Evolutionary conservation across 2,113 vertebrate genomes (phyloP), one percentile per base, ranked within the genome.

Genomic region (Leucosticte australis): DNA sequence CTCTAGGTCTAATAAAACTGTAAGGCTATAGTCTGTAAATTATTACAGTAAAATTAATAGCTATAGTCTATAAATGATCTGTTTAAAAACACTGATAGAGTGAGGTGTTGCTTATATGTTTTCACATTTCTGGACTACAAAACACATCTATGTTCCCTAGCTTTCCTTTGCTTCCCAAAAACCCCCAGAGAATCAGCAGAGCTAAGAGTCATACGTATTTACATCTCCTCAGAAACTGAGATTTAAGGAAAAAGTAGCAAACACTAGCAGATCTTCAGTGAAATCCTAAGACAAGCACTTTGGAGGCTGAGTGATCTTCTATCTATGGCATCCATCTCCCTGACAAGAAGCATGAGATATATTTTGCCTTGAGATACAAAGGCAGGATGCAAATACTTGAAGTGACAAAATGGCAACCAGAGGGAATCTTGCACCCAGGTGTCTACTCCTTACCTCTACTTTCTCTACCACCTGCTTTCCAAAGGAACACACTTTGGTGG

Each of bases 381-480:
- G 0, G 4, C n/a, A 83, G 35, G 30, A 80, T 86, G 23, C 42
- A 88, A 96, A 50, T 39, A 65, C 27, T 65, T 55, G 33, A 79
- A 83, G 59, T n/a, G 33, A 83, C 22, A 60, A 37, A 92, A 64
- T 7, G 47, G 50, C 42, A 89, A 28, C 37, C 27, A 89, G 74
- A 81, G 37, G 62, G 59, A 70, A 53, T 14, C 24, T 67, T 75
- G 47, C 15, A 70, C 24, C 4, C 23, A 41, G 21, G 14, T n/a
- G 11, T 23, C 22, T 65, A 9, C 57, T 82, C 57, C 95, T 97
- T 98, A 99, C 99, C 98, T 99, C 99, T 33, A 99, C 99, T 97
- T 99, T 99, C 96, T 99, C 99, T 83, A 99, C 99, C 98, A 99
- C 99, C 96, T 99, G 99, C 97, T 99, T 99, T 95, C 99, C 99